Base-by-base conservation (phyloP, 2,888 invertebrate genomes). In the Syrphus vitripennis region DNA sequence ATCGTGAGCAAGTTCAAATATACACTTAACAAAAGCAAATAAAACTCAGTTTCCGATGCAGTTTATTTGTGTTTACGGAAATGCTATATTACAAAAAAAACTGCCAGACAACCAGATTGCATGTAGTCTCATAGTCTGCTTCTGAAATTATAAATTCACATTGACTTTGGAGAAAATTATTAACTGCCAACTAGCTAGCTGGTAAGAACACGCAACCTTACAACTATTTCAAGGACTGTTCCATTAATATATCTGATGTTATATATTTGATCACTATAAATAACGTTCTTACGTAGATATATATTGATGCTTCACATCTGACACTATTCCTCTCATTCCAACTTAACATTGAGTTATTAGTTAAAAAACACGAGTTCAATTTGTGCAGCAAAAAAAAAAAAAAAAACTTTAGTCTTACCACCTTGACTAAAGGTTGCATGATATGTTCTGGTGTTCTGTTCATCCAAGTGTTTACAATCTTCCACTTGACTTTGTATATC, bases 401-500 rank as follows among this genome's bases (percentile, higher is more conserved):
- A 14, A 14, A 14, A 12, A 53, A 29, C 29, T 55, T 55, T 19
- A 31, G 37, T 21, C 37, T 26, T 40, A 61, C 42, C 65, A 65
- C 65, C 65, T 45, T 29, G 65, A 65, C 29, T 45, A 65, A 29
- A 65, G 65, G 59, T 59, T 59, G 59, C 59, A 14, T 59, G 34
- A 55, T 55, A 55, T 55, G 31, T 26, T 55, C 16, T 26, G 1
- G n/a, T 31, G 16, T 10, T 2, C 10, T 45, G 9, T 12, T 29
- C 45, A 29, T 31, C 48, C 65, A 65, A 65, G 31, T 48, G 65
- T 48, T 65, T 53, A 55, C 67, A 59, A 72, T 53, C 34, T 59
- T 12, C 77, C 67, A 59, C 83, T 83, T 83, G 75, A 79, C 75
- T 83, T 78, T 79, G 65, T 42, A 70, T 34, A 57, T 42, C 63